phyloP scores from a whole-genome alignment of 2,888 invertebrate genomes.

The Azorinus chamasolen region DNA sequence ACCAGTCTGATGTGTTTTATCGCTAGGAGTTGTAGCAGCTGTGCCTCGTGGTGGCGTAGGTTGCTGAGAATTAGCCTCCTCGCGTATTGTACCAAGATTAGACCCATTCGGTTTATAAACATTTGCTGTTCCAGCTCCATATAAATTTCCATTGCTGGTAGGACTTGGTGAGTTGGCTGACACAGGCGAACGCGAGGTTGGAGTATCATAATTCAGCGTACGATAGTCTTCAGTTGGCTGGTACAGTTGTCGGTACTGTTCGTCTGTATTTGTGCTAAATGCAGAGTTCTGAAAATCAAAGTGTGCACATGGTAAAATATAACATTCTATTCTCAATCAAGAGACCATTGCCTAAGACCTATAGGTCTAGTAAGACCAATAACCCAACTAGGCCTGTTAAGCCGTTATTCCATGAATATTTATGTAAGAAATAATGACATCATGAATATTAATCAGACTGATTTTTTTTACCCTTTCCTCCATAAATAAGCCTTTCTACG shows the following conservation, averaged over 20 bases:
- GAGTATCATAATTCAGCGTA: slow-evolving; percentile 63
- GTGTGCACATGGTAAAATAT: no score
- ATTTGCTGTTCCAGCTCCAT: slow-evolving; percentile 24
- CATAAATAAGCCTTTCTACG: no score
- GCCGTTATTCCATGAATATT: no score
- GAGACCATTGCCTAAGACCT: no score
- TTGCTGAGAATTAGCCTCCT: slow-evolving; percentile 30
- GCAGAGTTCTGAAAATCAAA: slow-evolving; percentile 81
- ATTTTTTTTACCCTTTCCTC: no score
- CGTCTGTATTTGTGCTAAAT: slow-evolving; percentile 78
- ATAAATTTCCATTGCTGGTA: slow-evolving; percentile 16
- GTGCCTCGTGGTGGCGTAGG: background rate
- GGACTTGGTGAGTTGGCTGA: slow-evolving; percentile 26
- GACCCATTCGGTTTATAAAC: slow-evolving; percentile 24
- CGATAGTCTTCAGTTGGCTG: slow-evolving; percentile 78
- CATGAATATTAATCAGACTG: no score
- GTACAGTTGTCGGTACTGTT: slow-evolving; percentile 80
- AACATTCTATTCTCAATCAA: no score
- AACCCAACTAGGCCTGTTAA: no score
- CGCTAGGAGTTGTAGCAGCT: no score
- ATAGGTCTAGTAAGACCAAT: no score
- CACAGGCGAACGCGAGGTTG: slow-evolving; percentile 53
- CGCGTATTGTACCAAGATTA: slow-evolving; percentile 69
- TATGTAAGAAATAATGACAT: no score
- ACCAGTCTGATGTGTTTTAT: background rate